These are phyloP conservation scores for Drosophila sechellia DNA, from an alignment of 1,140 invertebrate genomes.

Conservation along the genomic window DNA sequence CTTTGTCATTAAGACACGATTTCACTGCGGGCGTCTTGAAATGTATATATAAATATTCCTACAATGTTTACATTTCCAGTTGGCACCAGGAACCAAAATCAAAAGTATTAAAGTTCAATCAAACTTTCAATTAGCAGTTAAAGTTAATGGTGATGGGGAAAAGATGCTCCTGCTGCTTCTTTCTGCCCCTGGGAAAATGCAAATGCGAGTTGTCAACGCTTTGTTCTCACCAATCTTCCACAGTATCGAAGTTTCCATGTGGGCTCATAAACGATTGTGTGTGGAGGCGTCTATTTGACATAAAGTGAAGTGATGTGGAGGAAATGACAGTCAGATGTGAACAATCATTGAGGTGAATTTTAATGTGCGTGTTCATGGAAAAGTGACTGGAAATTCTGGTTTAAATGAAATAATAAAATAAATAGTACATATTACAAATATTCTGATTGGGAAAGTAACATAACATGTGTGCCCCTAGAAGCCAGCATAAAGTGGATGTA, in stretches of 20 bases:
- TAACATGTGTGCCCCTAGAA: not conserved
- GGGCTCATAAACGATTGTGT: slow-evolving; percentile 24
- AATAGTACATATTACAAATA: not conserved
- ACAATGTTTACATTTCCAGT: slow-evolving; percentile 49
- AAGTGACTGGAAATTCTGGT: slow-evolving; percentile 25
- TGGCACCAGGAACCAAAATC: slow-evolving; percentile 1
- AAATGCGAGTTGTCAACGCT: slow-evolving; percentile 22
- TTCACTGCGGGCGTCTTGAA: slow-evolving; percentile 27
- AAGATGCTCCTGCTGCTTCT: slow-evolving; percentile 25
- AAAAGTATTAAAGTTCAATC: slow-evolving; percentile 39
- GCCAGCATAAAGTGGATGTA: not conserved
- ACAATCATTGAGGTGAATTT: slow-evolving; percentile 22
- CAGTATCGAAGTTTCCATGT: slow-evolving; percentile 17
- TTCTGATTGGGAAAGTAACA: slow-evolving; percentile 4
- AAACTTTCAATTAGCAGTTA: slow-evolving; percentile 79
- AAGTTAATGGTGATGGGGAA: slow-evolving; percentile 54
- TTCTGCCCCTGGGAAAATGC: slow-evolving; percentile 41
- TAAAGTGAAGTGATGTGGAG: slow-evolving; percentile 22
- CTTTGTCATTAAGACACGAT: slow-evolving; percentile 51
- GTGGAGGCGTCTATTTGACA: slow-evolving; percentile 35
- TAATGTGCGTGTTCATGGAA: slow-evolving; percentile 5
- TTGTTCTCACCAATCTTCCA: slow-evolving; percentile 25
- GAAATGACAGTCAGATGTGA: slow-evolving; percentile 40
- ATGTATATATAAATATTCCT: slow-evolving; percentile 14
- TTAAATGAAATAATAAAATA: slow-evolving; percentile 18